Conservation (phyloP, 1,140 invertebrate species). For the Drosophila pruinosa region DNA sequence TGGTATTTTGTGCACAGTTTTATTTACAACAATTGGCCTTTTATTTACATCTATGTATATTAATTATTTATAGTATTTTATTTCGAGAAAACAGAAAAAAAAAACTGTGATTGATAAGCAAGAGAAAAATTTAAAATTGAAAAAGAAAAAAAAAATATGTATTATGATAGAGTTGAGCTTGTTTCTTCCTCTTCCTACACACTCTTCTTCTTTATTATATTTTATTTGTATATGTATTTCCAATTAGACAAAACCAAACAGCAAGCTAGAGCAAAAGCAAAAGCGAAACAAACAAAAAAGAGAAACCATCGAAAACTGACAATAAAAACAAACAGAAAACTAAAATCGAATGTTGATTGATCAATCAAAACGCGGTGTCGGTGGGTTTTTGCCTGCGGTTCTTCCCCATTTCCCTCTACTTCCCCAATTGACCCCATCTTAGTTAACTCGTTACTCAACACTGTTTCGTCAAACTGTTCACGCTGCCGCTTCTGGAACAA, state of each 20-base stretch:
- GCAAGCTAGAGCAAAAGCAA: constrained; percentile 3
- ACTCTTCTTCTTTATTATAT: constrained; percentile 31
- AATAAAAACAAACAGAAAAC: constrained; percentile 46
- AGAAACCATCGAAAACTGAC: constrained; percentile 35
- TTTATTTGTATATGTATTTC: constrained; percentile 55
- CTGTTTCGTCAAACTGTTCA: constrained; percentile 42
- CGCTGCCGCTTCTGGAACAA: constrained; percentile 19
- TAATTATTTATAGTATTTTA: constrained; percentile 52
- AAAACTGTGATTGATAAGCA: constrained; percentile 49
- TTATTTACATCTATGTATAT: constrained; percentile 22
- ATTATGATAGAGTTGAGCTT: constrained; percentile 43
- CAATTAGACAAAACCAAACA: constrained; percentile 17
- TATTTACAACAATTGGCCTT: constrained; percentile 57
- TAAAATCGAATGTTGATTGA: constrained; percentile 2
- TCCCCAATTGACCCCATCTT: not conserved
- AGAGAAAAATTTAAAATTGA: constrained; percentile 51
- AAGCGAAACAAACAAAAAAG: constrained; percentile 7
- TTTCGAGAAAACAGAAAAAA: constrained; percentile 40
- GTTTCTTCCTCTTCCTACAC: not conserved
- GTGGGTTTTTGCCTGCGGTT: constrained; percentile 64
- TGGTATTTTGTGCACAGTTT: constrained; percentile 71
- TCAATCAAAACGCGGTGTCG: constrained; percentile 27
- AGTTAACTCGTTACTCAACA: constrained; percentile 34
- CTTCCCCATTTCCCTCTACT: not conserved
- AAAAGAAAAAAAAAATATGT: constrained; percentile 36